Conservation (phyloP, 2,797 vertebrate genomes). For the Chelmon rostratus region DNA sequence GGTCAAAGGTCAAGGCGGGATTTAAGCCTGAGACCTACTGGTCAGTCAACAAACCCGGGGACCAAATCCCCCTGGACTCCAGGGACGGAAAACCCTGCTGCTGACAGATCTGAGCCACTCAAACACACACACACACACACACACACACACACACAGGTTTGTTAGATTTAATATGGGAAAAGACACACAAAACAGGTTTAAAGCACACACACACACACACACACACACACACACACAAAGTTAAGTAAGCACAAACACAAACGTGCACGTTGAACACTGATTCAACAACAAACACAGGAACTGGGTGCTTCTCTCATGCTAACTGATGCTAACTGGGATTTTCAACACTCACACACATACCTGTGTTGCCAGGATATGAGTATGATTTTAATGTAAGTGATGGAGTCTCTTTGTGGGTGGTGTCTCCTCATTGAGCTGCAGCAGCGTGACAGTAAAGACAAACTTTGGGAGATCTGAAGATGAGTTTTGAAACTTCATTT, state of each 20-base stretch:
- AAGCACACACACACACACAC: conserved; percentile 39
- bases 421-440: too few relatives aligned
- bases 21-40: conserved; percentile 73
- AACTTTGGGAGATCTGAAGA: too few relatives aligned
- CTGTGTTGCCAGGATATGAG: too few relatives aligned
- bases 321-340: not conserved
- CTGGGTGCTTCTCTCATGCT: not conserved
- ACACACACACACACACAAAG: too few relatives aligned
- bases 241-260: conserved; percentile 48
- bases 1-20: conserved; percentile 80
- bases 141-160: conserved; percentile 4
- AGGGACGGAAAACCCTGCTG: conserved; percentile 88
- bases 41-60: conserved; percentile 83
- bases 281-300: not conserved
- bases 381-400: too few relatives aligned
- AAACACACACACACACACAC: conserved; percentile 53
- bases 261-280: conserved; percentile 9
- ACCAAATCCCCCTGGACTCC: conserved; percentile 85
- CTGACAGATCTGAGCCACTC: conserved; percentile 83
- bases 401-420: too few relatives aligned
- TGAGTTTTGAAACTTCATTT: too few relatives aligned
- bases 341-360: too few relatives aligned
- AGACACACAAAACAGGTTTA: conserved; percentile 30
- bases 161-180: not conserved
- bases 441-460: too few relatives aligned